Conservation (phyloP, 2,888 invertebrate genomes). For the Nymphalis polychloros region DNA sequence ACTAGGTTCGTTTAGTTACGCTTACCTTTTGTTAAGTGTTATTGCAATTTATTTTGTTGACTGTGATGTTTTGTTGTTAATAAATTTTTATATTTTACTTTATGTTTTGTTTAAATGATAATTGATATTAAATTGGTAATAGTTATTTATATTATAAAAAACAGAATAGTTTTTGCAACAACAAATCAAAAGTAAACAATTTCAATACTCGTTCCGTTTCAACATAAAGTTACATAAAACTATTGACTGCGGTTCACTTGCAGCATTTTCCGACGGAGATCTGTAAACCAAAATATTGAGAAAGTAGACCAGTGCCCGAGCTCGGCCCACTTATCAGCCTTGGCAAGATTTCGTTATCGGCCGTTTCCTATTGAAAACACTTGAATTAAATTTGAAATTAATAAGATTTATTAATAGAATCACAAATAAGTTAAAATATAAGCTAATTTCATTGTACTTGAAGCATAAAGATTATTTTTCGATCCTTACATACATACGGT, state of each 20-base stretch:
- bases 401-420: constrained; percentile 62
- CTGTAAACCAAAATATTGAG: constrained; percentile 67
- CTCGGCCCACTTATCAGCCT: constrained; percentile 76
- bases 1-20: constrained; percentile 61
- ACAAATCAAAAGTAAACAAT: constrained; percentile 41
- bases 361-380: constrained; percentile 69
- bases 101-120: constrained; percentile 16
- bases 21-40: constrained; percentile 51
- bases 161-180: background rate
- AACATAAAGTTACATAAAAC: constrained; percentile 78
- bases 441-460: constrained; percentile 9
- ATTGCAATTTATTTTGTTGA: constrained; percentile 55
- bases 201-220: constrained; percentile 68
- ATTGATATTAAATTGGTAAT: background rate
- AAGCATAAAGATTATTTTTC: background rate
- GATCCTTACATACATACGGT: constrained; percentile 2
- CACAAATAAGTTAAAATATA: background rate
- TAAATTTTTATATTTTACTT: constrained; percentile 45
- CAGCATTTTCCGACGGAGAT: constrained; percentile 71
- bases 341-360: constrained; percentile 75
- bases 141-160: background rate
- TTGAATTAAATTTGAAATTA: constrained; percentile 58
- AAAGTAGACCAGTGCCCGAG: constrained; percentile 76
- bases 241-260: constrained; percentile 69
- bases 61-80: constrained; percentile 64